These are phyloP conservation scores for Pseudomyrmex concolor DNA, from an alignment of 1,140 invertebrate genomes.

Conservation along the genomic window DNA sequence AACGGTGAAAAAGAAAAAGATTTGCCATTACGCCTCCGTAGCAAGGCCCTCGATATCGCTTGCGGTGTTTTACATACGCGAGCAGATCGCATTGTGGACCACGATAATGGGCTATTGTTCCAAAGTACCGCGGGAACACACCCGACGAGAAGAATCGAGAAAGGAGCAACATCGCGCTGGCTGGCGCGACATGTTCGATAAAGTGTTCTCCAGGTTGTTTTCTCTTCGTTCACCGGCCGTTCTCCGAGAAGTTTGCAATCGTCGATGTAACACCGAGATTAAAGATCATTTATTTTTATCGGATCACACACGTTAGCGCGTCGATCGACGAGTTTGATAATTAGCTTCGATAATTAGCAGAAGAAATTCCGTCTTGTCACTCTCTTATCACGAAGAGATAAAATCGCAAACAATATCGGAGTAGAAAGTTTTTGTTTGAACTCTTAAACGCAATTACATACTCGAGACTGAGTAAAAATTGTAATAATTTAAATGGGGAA, in stretches of 20 bases:
- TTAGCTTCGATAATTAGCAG: not conserved
- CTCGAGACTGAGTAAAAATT: no score
- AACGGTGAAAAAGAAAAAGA: not conserved
- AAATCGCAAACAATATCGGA: no score
- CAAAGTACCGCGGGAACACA: conserved; percentile 32
- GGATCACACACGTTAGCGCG: not conserved
- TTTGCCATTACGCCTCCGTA: not conserved
- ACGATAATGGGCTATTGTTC: conserved; percentile 56
- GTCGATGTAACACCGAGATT: conserved; percentile 21
- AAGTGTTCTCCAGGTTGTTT: conserved; percentile 9
- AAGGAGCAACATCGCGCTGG: not conserved
- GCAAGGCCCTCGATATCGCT: conserved; percentile 6
- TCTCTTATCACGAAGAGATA: not conserved
- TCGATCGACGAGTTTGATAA: conserved; percentile 11
- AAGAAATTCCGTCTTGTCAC: not conserved
- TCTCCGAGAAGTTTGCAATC: conserved; percentile 17
- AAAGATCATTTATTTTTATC: not conserved
- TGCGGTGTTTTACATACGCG: conserved; percentile 13
- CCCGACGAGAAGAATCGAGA: conserved; percentile 21
- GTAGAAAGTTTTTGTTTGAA: no score
- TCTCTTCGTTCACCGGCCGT: not conserved
- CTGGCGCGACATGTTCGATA: conserved; percentile 43
- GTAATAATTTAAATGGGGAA: no score
- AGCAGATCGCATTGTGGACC: conserved; percentile 48
- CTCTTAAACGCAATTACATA: no score